Evolutionary conservation across 2,797 vertebrate genomes (phyloP).

Genomic region (Carcharodon carcharias): DNA sequence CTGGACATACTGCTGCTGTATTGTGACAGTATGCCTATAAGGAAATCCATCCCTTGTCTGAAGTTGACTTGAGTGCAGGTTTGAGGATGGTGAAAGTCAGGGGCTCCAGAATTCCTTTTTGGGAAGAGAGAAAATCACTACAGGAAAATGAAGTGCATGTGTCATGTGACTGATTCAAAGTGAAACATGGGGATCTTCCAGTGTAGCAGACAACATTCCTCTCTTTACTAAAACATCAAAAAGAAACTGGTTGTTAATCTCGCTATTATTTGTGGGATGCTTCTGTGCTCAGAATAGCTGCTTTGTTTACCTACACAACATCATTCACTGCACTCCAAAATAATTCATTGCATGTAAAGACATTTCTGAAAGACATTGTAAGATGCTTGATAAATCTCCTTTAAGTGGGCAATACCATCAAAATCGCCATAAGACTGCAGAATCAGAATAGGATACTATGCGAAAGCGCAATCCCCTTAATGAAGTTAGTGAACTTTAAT

Average conservation of each 20-base stretch:
- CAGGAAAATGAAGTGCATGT: background rate
- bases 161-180: background rate
- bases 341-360: background rate
- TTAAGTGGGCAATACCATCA: constrained; percentile 16
- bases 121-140: background rate
- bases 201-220: background rate
- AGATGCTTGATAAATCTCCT: background rate
- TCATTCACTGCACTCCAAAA: background rate
- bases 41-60: background rate
- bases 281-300: background rate
- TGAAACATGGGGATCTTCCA: background rate
- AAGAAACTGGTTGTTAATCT: background rate
- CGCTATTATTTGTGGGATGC: background rate
- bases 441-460: background rate
- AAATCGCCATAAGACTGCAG: background rate
- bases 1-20: background rate
- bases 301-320: background rate
- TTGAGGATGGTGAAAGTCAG: background rate
- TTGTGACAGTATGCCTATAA: background rate
- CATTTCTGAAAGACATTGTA: background rate
- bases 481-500: background rate
- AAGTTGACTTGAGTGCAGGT: background rate
- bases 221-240: background rate
- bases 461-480: background rate
- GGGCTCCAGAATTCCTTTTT: background rate